Evolutionary conservation across 2,113 vertebrate species (phyloP), one percentile per base, ranked within the genome.

Genomic region (Corvus hawaiiensis): DNA sequence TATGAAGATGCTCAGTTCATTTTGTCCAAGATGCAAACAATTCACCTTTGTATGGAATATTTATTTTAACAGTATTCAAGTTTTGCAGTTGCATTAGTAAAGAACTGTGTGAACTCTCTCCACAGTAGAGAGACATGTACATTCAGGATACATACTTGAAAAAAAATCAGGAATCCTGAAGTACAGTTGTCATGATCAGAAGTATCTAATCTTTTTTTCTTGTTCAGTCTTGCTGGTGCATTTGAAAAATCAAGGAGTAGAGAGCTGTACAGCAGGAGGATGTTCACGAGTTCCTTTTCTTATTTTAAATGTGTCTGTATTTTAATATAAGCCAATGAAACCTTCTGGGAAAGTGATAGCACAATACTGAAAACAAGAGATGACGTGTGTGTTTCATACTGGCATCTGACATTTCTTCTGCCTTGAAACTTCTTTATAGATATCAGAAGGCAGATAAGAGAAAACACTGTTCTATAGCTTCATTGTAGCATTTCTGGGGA

Each of bases 301-400:
- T 62, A 49, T 43, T 84, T 67, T 43, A 64, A 90, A 74, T 90
- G 5, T 89, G 41, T 92, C 35, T 67, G 9, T 94, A 68, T 87
- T 93, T 93, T 84, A 93, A 92, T 92, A 55, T 39, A 87, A 95
- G 49, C 61, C 68, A 93, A 44, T 4, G 3, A 68, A 96, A 89
- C 69, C 72, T 84, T 87, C 52, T 87, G 90, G 73, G 49, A 93
- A 90, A 89, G 37, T 77, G 63, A 87, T 94, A 97, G 96, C 96
- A 97, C 96, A 96, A 96, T 87, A 87, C 79, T 84, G 86, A 95
- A 84, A 92, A 78, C 58, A 54, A 82, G 62, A 84, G 89, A 96
- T 92, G 85, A 87, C 0, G 4, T 68, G 28, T 77, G 46, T 80
- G 56, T 86, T 93, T 89, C 63, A 55, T 75, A 80, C 39, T 59